Percentiles rank a stretch among this genome's conserved stretches.
Evolutionary conservation across 1,140 invertebrate species (phyloP).

Genomic region (Papilio glaucus): DNA sequence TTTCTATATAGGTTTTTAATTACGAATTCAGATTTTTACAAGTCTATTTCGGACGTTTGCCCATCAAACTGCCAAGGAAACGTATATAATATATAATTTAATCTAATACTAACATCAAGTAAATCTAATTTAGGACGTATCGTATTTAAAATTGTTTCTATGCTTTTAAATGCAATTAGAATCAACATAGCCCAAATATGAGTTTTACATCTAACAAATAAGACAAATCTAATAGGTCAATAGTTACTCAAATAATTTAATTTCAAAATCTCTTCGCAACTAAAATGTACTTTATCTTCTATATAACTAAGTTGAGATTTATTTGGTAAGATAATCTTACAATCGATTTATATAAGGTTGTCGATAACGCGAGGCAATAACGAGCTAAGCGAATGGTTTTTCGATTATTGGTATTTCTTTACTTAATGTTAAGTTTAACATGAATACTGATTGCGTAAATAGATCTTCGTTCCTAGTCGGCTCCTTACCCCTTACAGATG

Average conservation of each 20-base stretch:
- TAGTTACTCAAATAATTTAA: not conserved
- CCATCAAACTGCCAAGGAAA: too few relatives aligned
- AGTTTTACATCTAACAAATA: not conserved
- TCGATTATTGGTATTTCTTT: slow-evolving; percentile 59
- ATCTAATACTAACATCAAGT: slow-evolving; percentile 8
- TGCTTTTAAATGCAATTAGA: slow-evolving; percentile 10
- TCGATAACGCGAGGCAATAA: slow-evolving; percentile 65
- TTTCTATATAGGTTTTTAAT: too few relatives aligned
- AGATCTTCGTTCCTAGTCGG: slow-evolving; percentile 77
- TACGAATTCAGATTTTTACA: too few relatives aligned
- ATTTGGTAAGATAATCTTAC: slow-evolving; percentile 34
- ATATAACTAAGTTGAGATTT: slow-evolving; percentile 36
- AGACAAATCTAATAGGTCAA: not conserved
- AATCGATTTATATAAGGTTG: slow-evolving; percentile 47
- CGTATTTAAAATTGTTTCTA: slow-evolving; percentile 13
- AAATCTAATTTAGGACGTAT: slow-evolving; percentile 15
- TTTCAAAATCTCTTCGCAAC: slow-evolving; percentile 19
- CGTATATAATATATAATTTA: slow-evolving; percentile 9
- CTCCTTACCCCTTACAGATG: slow-evolving; percentile 56
- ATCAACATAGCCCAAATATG: slow-evolving; percentile 24
- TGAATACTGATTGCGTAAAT: slow-evolving; percentile 80
- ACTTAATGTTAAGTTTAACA: slow-evolving; percentile 76
- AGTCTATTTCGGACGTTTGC: too few relatives aligned
- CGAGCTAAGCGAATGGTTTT: slow-evolving; percentile 60
- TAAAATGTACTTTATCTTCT: slow-evolving; percentile 14